Evolutionary conservation across 2,888 invertebrate genomes (phyloP).

Genomic region (Scelioninae gen. 1): DNA sequence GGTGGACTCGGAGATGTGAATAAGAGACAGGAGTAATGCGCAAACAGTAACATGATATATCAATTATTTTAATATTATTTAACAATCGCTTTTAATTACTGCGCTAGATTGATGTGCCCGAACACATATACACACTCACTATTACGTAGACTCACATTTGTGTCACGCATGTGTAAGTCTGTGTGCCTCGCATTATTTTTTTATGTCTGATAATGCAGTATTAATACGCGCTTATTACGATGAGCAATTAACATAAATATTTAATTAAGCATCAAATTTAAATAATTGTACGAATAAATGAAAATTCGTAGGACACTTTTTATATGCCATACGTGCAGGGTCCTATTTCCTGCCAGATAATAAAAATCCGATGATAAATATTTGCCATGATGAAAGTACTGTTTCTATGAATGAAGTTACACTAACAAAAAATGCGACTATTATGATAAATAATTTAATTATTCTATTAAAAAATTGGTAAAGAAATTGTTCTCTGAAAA

Average conservation of each 20-base stretch:
- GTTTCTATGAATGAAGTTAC: not conserved
- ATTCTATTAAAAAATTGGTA: not conserved
- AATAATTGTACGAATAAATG: conserved; percentile 42
- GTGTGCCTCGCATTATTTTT: conserved; percentile 34
- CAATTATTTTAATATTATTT: conserved; percentile 51
- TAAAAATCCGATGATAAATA: conserved; percentile 18
- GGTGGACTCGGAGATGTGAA: no score
- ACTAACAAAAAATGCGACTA: not conserved
- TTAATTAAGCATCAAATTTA: conserved; percentile 52
- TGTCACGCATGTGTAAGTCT: not conserved
- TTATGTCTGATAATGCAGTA: conserved; percentile 43
- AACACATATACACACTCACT: not conserved
- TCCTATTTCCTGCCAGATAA: conserved; percentile 11
- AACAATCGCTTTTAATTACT: conserved; percentile 54
- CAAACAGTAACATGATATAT: no score
- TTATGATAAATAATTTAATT: not conserved
- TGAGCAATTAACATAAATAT: conserved; percentile 58
- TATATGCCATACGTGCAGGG: not conserved
- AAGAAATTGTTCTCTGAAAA: not conserved
- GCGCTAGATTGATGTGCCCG: conserved; percentile 29
- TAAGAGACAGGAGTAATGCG: no score
- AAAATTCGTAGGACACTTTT: conserved; percentile 4
- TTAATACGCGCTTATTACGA: conserved; percentile 39
- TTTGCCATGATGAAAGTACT: conserved; percentile 11
- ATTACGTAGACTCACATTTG: no score